phyloP scores from a whole-genome alignment of 2,113 vertebrate genomes.

The Gnathonemus echidnorhynchus region DNA sequence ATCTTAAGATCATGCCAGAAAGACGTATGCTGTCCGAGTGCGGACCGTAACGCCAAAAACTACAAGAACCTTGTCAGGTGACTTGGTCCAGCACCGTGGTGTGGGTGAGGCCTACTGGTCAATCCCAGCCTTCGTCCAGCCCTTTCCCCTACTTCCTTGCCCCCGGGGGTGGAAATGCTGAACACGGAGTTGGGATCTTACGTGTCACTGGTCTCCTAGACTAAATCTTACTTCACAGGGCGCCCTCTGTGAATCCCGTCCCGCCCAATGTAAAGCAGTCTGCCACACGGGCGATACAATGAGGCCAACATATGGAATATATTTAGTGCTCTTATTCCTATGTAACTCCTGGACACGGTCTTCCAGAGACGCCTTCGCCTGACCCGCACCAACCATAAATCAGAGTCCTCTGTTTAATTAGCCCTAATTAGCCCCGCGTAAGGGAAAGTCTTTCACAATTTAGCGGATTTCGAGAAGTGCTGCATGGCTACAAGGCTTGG shows the following conservation, averaged over 20 bases:
- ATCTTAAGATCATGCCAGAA: background rate
- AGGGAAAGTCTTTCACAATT: conserved; percentile 12
- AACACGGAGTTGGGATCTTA: background rate
- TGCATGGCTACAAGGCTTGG: background rate
- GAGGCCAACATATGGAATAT: conserved; percentile 37
- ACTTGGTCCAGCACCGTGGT: background rate
- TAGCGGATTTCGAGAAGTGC: conserved; percentile 8
- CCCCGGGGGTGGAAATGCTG: background rate
- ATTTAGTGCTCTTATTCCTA: conserved; percentile 26
- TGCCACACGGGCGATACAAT: background rate
- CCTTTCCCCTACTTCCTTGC: background rate
- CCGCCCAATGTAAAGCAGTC: background rate
- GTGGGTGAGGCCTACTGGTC: background rate
- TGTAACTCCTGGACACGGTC: conserved; percentile 29
- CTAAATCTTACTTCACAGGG: background rate
- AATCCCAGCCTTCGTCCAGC: background rate
- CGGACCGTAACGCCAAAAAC: background rate
- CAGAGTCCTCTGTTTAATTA: conserved; percentile 38
- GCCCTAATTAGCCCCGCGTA: conserved; percentile 36
- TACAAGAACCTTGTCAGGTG: background rate
- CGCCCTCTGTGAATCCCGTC: background rate
- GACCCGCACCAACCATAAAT: conserved; percentile 30
- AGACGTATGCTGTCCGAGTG: background rate
- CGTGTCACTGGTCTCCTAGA: background rate
- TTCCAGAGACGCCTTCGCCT: conserved; percentile 16